Base-by-base conservation (phyloP, 1,140 invertebrate genomes). In the Oedothorax gibbosus region DNA sequence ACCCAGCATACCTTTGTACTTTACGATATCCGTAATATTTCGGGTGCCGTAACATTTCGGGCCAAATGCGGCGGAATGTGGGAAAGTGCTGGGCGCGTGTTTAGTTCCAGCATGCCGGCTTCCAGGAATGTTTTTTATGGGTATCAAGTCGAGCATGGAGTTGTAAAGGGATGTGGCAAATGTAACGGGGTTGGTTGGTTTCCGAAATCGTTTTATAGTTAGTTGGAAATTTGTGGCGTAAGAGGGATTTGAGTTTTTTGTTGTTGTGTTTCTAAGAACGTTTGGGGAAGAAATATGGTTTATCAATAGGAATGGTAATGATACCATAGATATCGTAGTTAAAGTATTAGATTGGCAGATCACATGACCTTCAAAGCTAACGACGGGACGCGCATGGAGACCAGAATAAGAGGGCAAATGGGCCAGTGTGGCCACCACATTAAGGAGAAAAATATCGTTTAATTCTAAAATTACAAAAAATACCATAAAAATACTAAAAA, bases 21-120 rank as follows among this genome's bases (percentile, higher is more conserved):
- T 75, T 75, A 75, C 72, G 72, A 75, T 57, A 75, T 75, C 18
- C 72, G 72, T 56, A 57, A 75, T 56, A 11, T 51, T 54, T 51
- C 35, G 35, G 35, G 35, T 35, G 35, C 35, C 35, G 35, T 35
- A 35, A 35, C 35, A 35, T 5, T 1, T 14, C 72, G 49, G 54
- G 18, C 15, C 35, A 21, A 75, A 75, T 75, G 56, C 54, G 35
- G 35, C 35, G 35, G 35, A 57, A 75, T 21, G 72, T 75, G 72
- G 72, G 72, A 62, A 62, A 62, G 57, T 62, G 57, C 57, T 18
- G 57, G 57, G 57, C 12, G 12, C 18, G 57, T 62, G 12, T 12
- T 62, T 62, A 18, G 57, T 62, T 18, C 18, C 57, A 18, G 12
- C 12, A 15, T 18, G 57, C 18, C 18, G 12, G 57, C 12, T 62